A percentile compares a stretch with the other conserved stretches of the same genome.
These are phyloP conservation scores for Origma solitaria DNA, from an alignment of 2,113 vertebrate species.

Conservation along the genomic window DNA sequence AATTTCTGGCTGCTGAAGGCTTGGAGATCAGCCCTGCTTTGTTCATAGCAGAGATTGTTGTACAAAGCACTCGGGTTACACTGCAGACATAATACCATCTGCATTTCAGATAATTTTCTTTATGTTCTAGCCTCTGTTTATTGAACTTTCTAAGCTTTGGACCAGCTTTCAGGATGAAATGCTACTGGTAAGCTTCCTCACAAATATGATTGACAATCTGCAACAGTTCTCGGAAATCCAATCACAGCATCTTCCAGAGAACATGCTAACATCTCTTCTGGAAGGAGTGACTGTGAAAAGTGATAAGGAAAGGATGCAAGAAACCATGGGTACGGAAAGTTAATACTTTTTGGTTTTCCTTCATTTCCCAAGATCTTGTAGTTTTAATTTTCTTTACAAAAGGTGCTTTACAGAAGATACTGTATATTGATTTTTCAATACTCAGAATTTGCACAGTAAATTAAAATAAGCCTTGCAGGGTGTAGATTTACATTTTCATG, in stretches of 20 bases:
- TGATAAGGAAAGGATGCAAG: constrained; percentile 76
- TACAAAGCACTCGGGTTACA: neutral
- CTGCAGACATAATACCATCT: neutral
- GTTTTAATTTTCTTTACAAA: neutral
- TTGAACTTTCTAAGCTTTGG: constrained; percentile 80
- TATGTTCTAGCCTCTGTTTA: constrained; percentile 82
- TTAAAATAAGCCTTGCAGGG: neutral
- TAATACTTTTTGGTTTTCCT: neutral
- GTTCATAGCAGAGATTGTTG: neutral
- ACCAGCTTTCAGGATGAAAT: constrained; percentile 81
- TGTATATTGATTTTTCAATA: neutral
- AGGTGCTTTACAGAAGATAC: neutral
- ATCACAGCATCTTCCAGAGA: constrained; percentile 71
- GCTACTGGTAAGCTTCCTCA: constrained; percentile 78
- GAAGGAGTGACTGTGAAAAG: constrained; percentile 76
- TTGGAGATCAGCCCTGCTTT: neutral
- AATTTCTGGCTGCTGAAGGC: neutral
- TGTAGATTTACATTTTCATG: neutral
- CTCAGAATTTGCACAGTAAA: neutral
- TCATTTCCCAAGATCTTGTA: neutral
- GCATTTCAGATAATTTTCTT: neutral
- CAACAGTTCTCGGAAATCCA: constrained; percentile 76
- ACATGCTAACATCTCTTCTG: constrained; percentile 71
- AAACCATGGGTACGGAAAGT: constrained; percentile 75
- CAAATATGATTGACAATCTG: constrained; percentile 71